Evolutionary conservation across 2,113 vertebrate genomes (phyloP).

Genomic region (Rhynchopsitta pachyrhyncha): DNA sequence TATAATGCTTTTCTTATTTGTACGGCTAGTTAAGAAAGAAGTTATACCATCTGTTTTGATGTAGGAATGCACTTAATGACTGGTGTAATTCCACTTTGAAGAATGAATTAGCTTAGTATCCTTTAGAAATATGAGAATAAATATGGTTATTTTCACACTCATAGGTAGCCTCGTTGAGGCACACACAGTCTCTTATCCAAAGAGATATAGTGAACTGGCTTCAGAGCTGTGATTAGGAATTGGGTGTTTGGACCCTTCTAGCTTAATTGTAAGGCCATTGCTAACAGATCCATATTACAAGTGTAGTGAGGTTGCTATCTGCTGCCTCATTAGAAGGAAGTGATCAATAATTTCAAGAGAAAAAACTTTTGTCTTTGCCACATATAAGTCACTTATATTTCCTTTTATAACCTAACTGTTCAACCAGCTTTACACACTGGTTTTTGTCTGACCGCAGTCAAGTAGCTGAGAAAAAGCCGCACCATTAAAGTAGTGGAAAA

Average conservation of each 20-base stretch:
- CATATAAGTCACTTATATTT: neutral
- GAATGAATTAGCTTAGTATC: neutral
- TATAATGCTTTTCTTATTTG: neutral
- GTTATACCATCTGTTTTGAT: neutral
- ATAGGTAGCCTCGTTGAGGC: neutral
- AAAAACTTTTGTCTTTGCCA: neutral
- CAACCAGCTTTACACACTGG: fast-evolving
- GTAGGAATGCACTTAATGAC: neutral
- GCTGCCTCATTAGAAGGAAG: neutral
- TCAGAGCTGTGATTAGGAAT: neutral
- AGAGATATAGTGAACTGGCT: neutral
- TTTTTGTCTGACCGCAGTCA: neutral
- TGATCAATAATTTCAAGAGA: neutral
- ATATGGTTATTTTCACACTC: neutral
- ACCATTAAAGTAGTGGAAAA: neutral
- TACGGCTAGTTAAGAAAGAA: neutral
- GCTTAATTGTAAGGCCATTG: neutral
- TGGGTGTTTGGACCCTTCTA: neutral
- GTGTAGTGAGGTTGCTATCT: neutral
- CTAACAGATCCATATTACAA: neutral
- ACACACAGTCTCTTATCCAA: neutral
- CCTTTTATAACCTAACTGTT: neutral
- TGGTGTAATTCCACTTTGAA: neutral
- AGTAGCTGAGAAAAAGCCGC: neutral
- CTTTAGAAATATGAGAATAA: neutral